Percentiles rank a stretch among this genome's conserved stretches.
phyloP scores from a whole-genome alignment of 1,140 invertebrate genomes.

The Drosophila paulistorum region DNA sequence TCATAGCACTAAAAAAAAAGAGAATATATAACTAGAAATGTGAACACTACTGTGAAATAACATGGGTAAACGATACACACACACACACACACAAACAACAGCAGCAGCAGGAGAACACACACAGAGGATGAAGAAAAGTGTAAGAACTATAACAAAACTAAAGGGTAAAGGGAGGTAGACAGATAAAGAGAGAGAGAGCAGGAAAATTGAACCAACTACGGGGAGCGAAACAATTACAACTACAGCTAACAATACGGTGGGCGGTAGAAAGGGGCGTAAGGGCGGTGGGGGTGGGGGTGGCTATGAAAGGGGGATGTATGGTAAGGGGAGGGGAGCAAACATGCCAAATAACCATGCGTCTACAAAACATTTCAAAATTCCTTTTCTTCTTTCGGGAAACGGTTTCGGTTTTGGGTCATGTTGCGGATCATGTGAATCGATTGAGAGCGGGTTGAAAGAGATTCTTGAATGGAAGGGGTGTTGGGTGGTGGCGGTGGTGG shows the following conservation, averaged over 20 bases:
- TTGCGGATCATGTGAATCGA: constrained; percentile 32
- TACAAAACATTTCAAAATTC: constrained; percentile 14
- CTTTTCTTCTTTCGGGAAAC: neutral
- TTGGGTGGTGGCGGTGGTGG: too few relatives aligned
- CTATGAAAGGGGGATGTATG: too few relatives aligned
- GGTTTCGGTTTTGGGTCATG: constrained; percentile 1
- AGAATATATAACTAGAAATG: constrained; percentile 11
- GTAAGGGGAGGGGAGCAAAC: neutral
- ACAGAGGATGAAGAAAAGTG: neutral
- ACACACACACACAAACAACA: neutral
- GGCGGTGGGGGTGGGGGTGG: neutral
- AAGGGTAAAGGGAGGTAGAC: too few relatives aligned
- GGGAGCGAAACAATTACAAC: neutral
- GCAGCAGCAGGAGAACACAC: neutral
- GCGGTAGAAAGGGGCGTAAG: too few relatives aligned
- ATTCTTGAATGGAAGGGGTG: too few relatives aligned
- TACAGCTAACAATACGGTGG: neutral
- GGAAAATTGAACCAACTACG: neutral
- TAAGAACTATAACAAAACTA: neutral
- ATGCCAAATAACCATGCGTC: constrained; percentile 39
- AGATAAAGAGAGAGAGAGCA: neutral
- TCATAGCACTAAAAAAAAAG: neutral
- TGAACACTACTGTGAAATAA: neutral
- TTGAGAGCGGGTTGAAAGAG: too few relatives aligned
- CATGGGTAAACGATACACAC: neutral